Conservation (phyloP, 2,113 vertebrate species). For the Scomber japonicus region DNA sequence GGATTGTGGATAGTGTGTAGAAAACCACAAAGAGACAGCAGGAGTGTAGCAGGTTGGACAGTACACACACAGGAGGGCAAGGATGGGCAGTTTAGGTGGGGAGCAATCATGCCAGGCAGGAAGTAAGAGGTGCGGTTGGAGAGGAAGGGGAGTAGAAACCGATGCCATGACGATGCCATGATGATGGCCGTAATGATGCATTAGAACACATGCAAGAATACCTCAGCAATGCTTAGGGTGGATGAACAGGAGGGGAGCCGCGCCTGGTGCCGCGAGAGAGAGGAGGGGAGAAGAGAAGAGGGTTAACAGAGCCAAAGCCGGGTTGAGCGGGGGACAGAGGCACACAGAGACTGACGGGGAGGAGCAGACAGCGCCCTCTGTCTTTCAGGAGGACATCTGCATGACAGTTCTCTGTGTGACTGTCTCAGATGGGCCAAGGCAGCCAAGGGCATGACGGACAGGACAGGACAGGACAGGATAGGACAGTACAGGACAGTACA, state of each 20-base stretch:
- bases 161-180: constrained; percentile 27
- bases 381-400: constrained; percentile 71
- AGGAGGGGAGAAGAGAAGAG: constrained; percentile 82
- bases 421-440: constrained; percentile 69
- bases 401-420: constrained; percentile 73
- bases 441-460: constrained; percentile 75
- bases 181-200: constrained; percentile 66
- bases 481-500: constrained; percentile 39
- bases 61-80: constrained; percentile 33
- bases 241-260: constrained; percentile 99
- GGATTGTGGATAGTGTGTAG: constrained; percentile 30
- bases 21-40: constrained; percentile 46
- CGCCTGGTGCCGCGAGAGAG: constrained; percentile 93
- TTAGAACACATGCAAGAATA: constrained; percentile 96
- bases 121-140: constrained; percentile 74
- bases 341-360: constrained; percentile 74
- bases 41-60: constrained; percentile 83
- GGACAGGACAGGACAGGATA: constrained; percentile 52
- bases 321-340: constrained; percentile 69
- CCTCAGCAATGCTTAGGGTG: constrained; percentile 99
- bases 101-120: constrained; percentile 87
- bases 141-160: constrained; percentile 70
- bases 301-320: constrained; percentile 82
- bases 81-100: constrained; percentile 36
- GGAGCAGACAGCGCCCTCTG: constrained; percentile 71